Conservation (phyloP, 2,797 vertebrate genomes). For the Gorsachius magnificus region DNA sequence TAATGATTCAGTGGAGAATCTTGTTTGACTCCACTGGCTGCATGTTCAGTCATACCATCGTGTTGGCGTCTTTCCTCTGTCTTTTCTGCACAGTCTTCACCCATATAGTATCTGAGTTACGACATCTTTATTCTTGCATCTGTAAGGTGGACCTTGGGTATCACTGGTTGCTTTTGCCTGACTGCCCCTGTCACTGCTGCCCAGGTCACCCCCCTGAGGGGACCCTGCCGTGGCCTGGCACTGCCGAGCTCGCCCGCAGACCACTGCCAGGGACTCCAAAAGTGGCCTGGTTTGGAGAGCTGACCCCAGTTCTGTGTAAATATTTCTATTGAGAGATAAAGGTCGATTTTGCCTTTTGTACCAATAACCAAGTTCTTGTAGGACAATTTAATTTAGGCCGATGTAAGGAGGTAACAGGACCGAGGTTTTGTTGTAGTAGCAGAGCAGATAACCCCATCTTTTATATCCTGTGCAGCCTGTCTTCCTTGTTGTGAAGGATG, state of each 20-base stretch:
- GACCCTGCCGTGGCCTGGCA: fast-evolving
- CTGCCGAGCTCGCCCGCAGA: fast-evolving
- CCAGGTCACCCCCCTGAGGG: not conserved
- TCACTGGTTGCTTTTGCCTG: not conserved
- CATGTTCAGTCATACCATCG: not conserved
- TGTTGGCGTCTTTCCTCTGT: not conserved
- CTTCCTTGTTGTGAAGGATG: not conserved
- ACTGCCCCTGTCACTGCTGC: not conserved
- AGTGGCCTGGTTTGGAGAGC: not conserved
- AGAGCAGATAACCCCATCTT: not conserved
- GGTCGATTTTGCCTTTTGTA: not conserved
- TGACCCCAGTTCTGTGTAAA: not conserved
- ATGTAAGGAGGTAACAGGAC: not conserved
- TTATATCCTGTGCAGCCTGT: not conserved
- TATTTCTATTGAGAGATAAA: not conserved
- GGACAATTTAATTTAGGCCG: not conserved
- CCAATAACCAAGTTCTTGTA: not conserved
- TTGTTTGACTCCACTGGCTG: not conserved
- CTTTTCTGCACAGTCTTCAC: not conserved
- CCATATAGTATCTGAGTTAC: not conserved
- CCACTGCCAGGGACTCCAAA: fast-evolving
- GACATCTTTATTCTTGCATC: not conserved
- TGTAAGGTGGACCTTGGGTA: fast-evolving
- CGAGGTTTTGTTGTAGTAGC: not conserved
- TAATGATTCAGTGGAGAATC: not conserved